Evolutionary conservation across 2,797 vertebrate species (phyloP).

Genomic region (Pangasius larnaudii): DNA sequence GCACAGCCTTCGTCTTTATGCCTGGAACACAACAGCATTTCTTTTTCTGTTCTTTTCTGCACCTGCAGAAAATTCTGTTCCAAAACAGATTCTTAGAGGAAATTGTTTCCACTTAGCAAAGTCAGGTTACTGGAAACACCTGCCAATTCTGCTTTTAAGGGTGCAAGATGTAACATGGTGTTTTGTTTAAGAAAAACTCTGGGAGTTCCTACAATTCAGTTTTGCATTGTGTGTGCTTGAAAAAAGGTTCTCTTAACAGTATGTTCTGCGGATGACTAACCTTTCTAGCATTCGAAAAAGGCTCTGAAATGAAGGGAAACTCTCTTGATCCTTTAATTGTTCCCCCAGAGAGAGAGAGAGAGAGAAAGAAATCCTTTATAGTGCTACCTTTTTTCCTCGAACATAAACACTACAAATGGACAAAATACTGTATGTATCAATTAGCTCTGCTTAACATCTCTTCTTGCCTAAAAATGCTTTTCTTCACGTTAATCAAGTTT

Average conservation of each 20-base stretch:
- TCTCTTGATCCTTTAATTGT: neutral
- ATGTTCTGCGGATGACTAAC: neutral
- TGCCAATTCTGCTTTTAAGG: neutral
- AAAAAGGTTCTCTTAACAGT: neutral
- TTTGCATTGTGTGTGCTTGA: neutral
- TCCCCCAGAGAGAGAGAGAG: neutral
- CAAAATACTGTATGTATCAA: constrained; percentile 2
- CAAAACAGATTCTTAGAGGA: neutral
- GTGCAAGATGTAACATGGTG: neutral
- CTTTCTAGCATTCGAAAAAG: neutral
- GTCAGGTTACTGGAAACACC: neutral
- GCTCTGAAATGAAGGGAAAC: neutral
- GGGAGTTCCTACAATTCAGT: neutral
- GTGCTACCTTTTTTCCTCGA: neutral
- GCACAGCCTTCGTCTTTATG: constrained; percentile 82
- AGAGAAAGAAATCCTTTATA: too few relatives aligned
- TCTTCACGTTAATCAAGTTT: constrained; percentile 22
- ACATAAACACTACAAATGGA: neutral
- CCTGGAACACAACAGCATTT: constrained; percentile 61
- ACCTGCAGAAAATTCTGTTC: neutral
- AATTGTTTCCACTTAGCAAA: neutral
- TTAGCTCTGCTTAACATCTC: constrained; percentile 15
- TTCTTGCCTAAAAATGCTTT: constrained; percentile 32
- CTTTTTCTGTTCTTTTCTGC: neutral
- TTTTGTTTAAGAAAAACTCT: neutral